Percentiles rank a stretch among this genome's conserved stretches.
Evolutionary conservation across 37 sponge, comb jelly and placozoan species (phyloP).

Genomic region (Beroe forskalii): DNA sequence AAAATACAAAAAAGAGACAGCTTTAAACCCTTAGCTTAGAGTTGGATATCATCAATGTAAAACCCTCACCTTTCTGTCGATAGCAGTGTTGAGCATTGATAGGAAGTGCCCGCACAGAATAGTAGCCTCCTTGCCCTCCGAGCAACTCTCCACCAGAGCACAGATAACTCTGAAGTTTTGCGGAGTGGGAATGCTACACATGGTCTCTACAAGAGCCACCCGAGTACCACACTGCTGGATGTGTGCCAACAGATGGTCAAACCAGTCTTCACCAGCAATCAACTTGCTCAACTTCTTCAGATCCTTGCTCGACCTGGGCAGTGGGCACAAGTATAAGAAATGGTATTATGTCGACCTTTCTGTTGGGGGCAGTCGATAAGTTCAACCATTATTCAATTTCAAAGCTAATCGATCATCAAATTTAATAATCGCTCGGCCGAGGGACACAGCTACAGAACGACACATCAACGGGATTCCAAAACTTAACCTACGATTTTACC

Average conservation of each 20-base stretch:
- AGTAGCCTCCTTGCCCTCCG: background rate
- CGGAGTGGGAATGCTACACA: background rate
- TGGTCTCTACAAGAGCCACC: background rate
- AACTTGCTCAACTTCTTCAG: background rate
- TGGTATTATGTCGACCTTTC: no score
- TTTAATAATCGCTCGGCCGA: no score
- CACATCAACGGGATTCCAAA: no score
- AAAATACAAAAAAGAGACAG: no score
- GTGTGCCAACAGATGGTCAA: background rate
- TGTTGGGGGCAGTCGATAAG: no score
- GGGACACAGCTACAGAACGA: background rate
- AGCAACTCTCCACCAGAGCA: background rate
- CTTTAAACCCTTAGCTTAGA: no score
- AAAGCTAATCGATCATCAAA: no score
- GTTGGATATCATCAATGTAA: no score
- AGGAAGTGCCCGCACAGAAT: background rate
- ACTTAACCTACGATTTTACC: no score
- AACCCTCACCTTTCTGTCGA: slow-evolving; percentile 58
- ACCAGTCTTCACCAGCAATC: background rate
- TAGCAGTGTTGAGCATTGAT: slow-evolving; percentile 1
- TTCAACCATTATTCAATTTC: no score
- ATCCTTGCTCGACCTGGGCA: slow-evolving; percentile 8
- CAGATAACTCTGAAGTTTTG: slow-evolving; percentile 23
- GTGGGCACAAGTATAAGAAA: no score
- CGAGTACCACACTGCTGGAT: background rate